Evolutionary conservation across 2,797 vertebrate genomes (phyloP).

Genomic region (Phyllotis vaccarum): DNA sequence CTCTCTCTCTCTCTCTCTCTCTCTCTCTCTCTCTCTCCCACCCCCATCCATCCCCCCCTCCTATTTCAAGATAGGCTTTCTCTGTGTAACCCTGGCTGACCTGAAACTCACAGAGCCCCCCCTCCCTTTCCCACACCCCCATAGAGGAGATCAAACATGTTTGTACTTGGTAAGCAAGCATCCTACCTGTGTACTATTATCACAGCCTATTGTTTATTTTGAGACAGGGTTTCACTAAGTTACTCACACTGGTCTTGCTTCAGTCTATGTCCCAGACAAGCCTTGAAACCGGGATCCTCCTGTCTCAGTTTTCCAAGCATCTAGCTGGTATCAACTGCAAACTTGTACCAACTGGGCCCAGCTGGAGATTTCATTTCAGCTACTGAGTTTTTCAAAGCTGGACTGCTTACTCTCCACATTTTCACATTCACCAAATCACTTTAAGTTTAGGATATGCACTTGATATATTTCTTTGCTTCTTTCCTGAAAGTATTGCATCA

Average conservation of each 20-base stretch:
- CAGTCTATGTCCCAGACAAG: background rate
- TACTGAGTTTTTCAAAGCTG: conserved; percentile 24
- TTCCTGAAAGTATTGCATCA: background rate
- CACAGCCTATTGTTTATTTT: background rate
- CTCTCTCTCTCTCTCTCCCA: no score
- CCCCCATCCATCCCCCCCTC: no score
- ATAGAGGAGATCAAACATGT: background rate
- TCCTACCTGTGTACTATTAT: background rate
- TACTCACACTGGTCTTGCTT: background rate
- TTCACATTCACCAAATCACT: conserved; percentile 49
- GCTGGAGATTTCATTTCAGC: background rate
- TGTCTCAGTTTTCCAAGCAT: background rate
- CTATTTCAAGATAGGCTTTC: no score
- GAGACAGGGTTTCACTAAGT: background rate
- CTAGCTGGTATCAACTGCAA: background rate
- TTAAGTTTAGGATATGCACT: conserved; percentile 10
- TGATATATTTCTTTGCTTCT: background rate
- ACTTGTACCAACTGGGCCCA: background rate
- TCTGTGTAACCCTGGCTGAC: no score
- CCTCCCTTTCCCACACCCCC: background rate
- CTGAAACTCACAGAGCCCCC: no score
- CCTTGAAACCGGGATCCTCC: background rate
- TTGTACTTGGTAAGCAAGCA: background rate
- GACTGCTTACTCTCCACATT: background rate
- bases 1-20: background rate